Conservation (phyloP, 2,113 vertebrate genomes). For the Dunckerocampus dactyliophorus region DNA sequence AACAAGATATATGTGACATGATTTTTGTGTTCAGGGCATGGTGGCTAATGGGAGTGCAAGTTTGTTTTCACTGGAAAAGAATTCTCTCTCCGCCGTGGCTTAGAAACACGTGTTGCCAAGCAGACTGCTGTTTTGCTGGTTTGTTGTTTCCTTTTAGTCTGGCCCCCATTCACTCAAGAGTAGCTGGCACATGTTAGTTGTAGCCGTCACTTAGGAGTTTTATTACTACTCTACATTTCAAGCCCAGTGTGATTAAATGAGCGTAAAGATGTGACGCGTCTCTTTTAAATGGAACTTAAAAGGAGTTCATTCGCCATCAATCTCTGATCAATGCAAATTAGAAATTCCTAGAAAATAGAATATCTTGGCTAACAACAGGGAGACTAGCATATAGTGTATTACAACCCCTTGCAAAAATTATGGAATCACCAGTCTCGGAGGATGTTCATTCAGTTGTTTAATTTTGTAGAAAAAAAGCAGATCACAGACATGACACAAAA, state of each 20-base stretch:
- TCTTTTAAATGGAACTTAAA: background rate
- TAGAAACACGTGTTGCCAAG: slow-evolving; percentile 13
- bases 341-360: background rate
- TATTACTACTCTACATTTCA: slow-evolving; percentile 3
- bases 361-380: background rate
- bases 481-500: no score
- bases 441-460: no score
- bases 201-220: slow-evolving; percentile 6
- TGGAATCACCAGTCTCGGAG: no score
- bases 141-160: slow-evolving; percentile 30
- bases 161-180: slow-evolving; percentile 18
- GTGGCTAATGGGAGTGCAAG: slow-evolving; percentile 11
- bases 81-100: slow-evolving; percentile 21
- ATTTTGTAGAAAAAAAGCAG: no score
- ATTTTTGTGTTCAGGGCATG: slow-evolving; percentile 31
- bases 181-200: slow-evolving; percentile 5
- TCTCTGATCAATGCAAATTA: slow-evolving; percentile 9
- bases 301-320: background rate
- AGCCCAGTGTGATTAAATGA: slow-evolving; percentile 16
- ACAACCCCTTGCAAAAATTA: no score
- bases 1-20: slow-evolving; percentile 47
- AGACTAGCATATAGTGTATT: background rate
- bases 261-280: slow-evolving; percentile 1
- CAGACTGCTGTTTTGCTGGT: slow-evolving; percentile 18
- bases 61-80: slow-evolving; percentile 22